phyloP scores from a whole-genome alignment of 2,888 invertebrate genomes.

The Xestobium rufovillosum region DNA sequence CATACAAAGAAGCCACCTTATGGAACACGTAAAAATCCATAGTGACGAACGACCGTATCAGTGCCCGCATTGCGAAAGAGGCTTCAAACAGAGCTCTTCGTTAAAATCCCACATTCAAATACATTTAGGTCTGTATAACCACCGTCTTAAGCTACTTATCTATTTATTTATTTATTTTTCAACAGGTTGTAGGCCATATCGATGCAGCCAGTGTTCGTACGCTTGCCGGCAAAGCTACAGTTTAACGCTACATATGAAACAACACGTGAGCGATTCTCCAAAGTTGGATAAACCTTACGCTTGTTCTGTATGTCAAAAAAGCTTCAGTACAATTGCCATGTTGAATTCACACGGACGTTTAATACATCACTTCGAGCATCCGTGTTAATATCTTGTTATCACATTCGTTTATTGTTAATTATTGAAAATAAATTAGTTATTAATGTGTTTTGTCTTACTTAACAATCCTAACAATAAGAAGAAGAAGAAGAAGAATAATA shows the following conservation, averaged over 20 bases:
- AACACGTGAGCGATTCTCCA: slow-evolving; percentile 22
- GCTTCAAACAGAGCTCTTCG: slow-evolving; percentile 33
- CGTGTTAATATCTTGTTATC: too few species aligned
- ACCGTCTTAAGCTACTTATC: slow-evolving; percentile 1
- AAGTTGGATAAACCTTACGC: slow-evolving; percentile 1
- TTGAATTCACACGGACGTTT: background rate
- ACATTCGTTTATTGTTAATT: too few species aligned
- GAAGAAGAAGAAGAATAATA: too few species aligned
- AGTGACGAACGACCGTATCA: slow-evolving; percentile 34
- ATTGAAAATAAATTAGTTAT: too few species aligned
- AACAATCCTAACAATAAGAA: too few species aligned
- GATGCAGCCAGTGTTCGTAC: slow-evolving; percentile 35
- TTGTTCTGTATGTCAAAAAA: background rate
- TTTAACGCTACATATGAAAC: slow-evolving; percentile 35
- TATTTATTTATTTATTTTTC: too few species aligned
- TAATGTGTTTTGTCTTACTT: too few species aligned
- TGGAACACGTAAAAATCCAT: slow-evolving; percentile 36
- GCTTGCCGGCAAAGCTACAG: slow-evolving; percentile 35
- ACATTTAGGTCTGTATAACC: slow-evolving; percentile 30
- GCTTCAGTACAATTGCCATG: slow-evolving; percentile 1
- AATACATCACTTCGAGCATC: too few species aligned
- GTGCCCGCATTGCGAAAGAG: slow-evolving; percentile 34
- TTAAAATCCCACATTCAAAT: slow-evolving; percentile 35
- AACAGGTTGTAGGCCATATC: slow-evolving; percentile 34
- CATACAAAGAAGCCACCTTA: slow-evolving; percentile 36